These are phyloP conservation scores for Pseudococcus longispinus DNA, from an alignment of 2,888 invertebrate species.

Conservation along the genomic window DNA sequence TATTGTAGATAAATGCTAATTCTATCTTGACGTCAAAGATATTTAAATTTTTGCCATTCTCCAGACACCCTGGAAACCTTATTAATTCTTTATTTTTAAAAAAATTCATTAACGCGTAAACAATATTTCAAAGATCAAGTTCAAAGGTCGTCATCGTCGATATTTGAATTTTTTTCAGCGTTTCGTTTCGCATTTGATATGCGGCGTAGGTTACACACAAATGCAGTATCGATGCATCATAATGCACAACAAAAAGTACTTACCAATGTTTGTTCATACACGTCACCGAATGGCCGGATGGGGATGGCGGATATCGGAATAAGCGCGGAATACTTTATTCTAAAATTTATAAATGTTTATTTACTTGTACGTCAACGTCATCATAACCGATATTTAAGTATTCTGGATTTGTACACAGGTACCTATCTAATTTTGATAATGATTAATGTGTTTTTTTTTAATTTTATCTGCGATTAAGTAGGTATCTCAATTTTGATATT, in stretches of 20 bases:
- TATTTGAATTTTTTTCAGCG: slow-evolving; percentile 13
- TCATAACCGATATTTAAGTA: slow-evolving; percentile 4
- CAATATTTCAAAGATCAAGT: slow-evolving; percentile 34
- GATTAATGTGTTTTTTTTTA: too few species aligned
- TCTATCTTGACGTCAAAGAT: slow-evolving; percentile 13
- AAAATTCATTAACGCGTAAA: neutral
- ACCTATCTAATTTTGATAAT: too few species aligned
- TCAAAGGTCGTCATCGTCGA: neutral
- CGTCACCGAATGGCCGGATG: slow-evolving; percentile 16
- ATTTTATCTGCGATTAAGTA: too few species aligned
- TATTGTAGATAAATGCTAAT: slow-evolving; percentile 29
- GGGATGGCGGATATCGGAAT: neutral
- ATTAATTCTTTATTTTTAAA: slow-evolving; percentile 7
- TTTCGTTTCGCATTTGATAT: neutral
- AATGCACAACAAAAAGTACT: neutral
- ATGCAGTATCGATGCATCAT: neutral
- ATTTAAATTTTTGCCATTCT: neutral
- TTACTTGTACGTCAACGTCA: neutral
- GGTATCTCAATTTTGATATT: too few species aligned
- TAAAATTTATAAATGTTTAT: slow-evolving; percentile 13
- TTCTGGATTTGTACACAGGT: neutral
- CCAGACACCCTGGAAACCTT: slow-evolving; percentile 24
- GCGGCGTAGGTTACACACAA: neutral
- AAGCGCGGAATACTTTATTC: neutral
- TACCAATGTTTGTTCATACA: neutral